Percentiles rank a stretch among this genome's conserved stretches.
These are phyloP conservation scores for Clarias gariepinus DNA, from an alignment of 2,113 vertebrate species.

Conservation along the genomic window DNA sequence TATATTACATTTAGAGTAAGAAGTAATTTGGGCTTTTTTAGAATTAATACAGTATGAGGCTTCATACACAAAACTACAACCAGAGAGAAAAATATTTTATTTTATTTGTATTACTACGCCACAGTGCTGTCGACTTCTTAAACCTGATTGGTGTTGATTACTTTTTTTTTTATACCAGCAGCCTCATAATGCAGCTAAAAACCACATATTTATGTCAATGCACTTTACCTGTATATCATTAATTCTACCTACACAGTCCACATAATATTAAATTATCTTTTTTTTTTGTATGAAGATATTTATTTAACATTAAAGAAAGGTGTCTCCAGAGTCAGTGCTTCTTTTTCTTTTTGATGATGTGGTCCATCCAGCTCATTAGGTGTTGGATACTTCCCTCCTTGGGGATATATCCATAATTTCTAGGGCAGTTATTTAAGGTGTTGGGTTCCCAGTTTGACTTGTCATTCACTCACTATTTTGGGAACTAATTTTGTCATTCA, in stretches of 20 bases:
- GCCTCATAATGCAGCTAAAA: background rate
- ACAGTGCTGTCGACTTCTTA: background rate
- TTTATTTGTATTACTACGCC: background rate
- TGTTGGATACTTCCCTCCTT: too few species aligned
- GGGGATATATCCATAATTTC: too few species aligned
- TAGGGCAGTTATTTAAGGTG: too few species aligned
- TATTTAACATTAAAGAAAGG: background rate
- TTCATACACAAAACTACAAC: background rate
- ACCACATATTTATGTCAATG: background rate
- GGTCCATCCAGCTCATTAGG: too few species aligned
- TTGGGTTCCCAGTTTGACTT: too few species aligned
- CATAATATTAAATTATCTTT: background rate
- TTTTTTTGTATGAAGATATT: background rate
- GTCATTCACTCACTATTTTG: too few species aligned
- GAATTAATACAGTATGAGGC: background rate
- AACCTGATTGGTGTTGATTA: background rate
- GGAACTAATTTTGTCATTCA: too few species aligned
- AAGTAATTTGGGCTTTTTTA: too few species aligned
- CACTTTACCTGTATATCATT: background rate
- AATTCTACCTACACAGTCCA: background rate
- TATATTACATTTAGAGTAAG: background rate
- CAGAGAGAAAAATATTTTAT: background rate
- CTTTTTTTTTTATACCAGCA: background rate
- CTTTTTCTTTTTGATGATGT: too few species aligned
- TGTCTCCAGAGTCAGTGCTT: background rate